Conservation (phyloP, 2,113 vertebrate species). For the Anoura caudifer region DNA sequence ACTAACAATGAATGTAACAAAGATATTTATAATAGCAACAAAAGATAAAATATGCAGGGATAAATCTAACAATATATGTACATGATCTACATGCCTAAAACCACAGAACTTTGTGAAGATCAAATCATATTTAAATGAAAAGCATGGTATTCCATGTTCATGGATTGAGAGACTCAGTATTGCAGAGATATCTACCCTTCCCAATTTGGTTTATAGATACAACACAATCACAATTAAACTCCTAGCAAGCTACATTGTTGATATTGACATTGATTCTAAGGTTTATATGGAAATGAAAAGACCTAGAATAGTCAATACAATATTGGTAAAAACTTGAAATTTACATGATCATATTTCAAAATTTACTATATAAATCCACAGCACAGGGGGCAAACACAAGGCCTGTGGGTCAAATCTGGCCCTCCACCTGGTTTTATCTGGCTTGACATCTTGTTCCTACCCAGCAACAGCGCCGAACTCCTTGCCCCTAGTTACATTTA, state of each 20-base stretch:
- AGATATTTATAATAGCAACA: not conserved
- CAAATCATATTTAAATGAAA: not conserved
- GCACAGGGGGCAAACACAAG: no score
- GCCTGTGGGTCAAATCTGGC: no score
- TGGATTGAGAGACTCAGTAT: not conserved
- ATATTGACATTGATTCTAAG: not conserved
- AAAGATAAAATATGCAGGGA: not conserved
- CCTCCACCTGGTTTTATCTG: no score
- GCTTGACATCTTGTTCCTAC: no score
- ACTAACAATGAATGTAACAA: not conserved
- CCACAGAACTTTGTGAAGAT: not conserved
- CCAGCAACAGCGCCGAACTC: no score
- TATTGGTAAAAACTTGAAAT: not conserved
- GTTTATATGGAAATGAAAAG: not conserved
- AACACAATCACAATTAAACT: not conserved
- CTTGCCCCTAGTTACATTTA: no score
- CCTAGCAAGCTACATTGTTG: not conserved
- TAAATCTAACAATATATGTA: not conserved
- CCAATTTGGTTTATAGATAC: not conserved
- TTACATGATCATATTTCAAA: not conserved
- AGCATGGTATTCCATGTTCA: not conserved
- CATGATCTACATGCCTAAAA: not conserved
- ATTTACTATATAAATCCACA: not conserved
- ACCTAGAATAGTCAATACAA: not conserved
- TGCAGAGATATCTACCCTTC: not conserved